A percentile compares a stretch with the other conserved stretches of the same genome.
These are phyloP conservation scores for Drosophila azteca DNA, from an alignment of 1,140 invertebrate species.

Conservation along the genomic window DNA sequence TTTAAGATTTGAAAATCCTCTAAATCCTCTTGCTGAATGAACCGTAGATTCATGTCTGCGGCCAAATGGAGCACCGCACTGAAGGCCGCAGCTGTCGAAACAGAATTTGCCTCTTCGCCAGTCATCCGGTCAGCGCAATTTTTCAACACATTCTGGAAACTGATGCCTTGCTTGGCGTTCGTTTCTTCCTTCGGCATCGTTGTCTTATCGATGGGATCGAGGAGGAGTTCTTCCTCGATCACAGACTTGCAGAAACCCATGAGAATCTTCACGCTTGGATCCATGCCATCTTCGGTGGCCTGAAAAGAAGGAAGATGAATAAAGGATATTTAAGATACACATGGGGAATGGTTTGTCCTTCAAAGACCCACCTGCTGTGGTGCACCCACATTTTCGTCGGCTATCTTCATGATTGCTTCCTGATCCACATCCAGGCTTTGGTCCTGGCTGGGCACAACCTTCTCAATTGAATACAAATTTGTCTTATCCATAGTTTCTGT, in stretches of 20 bases:
- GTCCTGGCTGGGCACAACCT: too few species aligned
- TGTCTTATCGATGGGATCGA: constrained; percentile 31
- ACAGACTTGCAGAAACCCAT: constrained; percentile 86
- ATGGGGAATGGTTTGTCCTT: too few species aligned
- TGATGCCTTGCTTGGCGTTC: too few species aligned
- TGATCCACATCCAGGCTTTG: too few species aligned
- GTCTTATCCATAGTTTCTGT: constrained; percentile 47
- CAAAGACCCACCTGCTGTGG: constrained; percentile 61
- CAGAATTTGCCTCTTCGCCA: constrained; percentile 86
- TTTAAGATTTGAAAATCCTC: constrained; percentile 71
- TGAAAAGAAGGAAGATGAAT: constrained; percentile 25
- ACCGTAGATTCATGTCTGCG: constrained; percentile 87
- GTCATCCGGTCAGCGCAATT: constrained; percentile 73
- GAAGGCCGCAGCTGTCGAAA: constrained; percentile 89
- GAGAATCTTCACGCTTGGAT: constrained; percentile 85
- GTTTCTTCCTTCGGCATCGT: constrained; percentile 51
- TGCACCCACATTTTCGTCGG: constrained; percentile 75
- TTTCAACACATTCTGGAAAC: too few species aligned
- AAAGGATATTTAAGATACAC: not conserved
- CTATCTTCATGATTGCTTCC: constrained; percentile 64
- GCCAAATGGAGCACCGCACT: constrained; percentile 90
- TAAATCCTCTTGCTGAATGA: constrained; percentile 68
- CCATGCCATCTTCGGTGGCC: constrained; percentile 85
- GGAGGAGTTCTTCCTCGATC: constrained; percentile 67
- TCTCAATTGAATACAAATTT: constrained; percentile 51